Conservation (phyloP, 1,140 invertebrate species). For the Atta colombica region DNA sequence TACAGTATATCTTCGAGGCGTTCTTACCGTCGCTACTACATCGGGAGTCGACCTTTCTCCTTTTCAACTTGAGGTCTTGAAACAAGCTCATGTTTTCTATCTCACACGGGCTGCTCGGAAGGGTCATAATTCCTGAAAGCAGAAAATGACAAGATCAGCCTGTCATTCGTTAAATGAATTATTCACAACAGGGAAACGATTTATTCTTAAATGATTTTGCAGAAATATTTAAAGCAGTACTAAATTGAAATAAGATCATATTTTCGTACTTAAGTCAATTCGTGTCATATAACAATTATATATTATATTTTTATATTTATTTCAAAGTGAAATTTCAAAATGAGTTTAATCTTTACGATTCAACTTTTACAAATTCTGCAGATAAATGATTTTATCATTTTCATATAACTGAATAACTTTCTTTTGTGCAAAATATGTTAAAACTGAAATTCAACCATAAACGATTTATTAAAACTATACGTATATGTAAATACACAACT, state of each 20-base stretch:
- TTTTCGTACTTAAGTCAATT: background rate
- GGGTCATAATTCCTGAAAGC: slow-evolving; percentile 97
- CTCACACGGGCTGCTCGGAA: slow-evolving; percentile 97
- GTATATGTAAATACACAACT: no score
- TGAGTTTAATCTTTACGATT: background rate
- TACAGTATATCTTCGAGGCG: background rate
- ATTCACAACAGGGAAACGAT: background rate
- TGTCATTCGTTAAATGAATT: background rate
- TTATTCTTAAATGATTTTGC: background rate
- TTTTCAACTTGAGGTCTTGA: slow-evolving; percentile 99
- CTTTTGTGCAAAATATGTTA: background rate
- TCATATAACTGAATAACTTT: background rate
- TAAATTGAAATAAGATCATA: background rate
- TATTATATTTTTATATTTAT: background rate
- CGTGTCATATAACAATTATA: background rate
- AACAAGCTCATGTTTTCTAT: slow-evolving; percentile 99
- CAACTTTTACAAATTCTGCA: background rate
- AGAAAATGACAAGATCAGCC: slow-evolving; percentile 64
- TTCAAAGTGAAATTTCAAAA: background rate
- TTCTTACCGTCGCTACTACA: slow-evolving; percentile 97
- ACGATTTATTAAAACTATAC: no score
- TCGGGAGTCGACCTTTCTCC: slow-evolving; percentile 98
- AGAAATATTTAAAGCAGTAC: background rate
- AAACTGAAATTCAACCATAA: background rate
- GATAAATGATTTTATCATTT: background rate